phyloP scores from a whole-genome alignment of 2,113 vertebrate species.

The Syrmaticus mikado region DNA sequence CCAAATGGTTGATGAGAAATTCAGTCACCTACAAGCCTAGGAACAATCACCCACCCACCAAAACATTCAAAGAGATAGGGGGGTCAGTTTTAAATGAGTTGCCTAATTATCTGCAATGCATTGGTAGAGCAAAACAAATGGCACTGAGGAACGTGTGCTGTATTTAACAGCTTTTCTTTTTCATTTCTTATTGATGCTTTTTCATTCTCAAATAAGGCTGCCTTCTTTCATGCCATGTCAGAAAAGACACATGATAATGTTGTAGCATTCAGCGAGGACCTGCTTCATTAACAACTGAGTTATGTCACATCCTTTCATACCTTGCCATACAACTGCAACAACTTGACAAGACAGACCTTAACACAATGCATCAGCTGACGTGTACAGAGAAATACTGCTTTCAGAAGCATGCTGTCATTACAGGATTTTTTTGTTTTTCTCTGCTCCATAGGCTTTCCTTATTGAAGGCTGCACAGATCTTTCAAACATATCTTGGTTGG shows the following conservation, averaged over 20 bases:
- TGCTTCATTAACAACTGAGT: slow-evolving; percentile 33
- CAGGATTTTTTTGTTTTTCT: background rate
- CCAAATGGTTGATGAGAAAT: slow-evolving; percentile 23
- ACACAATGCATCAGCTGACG: background rate
- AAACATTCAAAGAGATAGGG: background rate
- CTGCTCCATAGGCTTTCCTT: background rate
- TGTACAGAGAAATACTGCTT: background rate
- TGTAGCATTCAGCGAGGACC: background rate
- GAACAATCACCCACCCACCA: slow-evolving; percentile 3
- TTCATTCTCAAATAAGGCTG: background rate
- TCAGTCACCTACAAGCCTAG: slow-evolving; percentile 17
- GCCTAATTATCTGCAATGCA: background rate
- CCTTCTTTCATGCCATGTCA: background rate
- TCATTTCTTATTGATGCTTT: background rate
- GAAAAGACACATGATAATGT: background rate
- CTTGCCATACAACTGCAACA: background rate
- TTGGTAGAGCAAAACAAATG: background rate
- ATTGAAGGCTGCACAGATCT: background rate
- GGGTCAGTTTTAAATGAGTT: background rate
- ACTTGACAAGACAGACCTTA: slow-evolving; percentile 17
- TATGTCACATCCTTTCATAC: slow-evolving; percentile 6
- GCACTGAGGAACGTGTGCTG: background rate
- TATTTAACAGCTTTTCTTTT: background rate
- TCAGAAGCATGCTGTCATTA: background rate
- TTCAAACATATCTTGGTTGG: background rate